phyloP scores from a whole-genome alignment of 2,888 invertebrate species.

The Volucella inflata region DNA sequence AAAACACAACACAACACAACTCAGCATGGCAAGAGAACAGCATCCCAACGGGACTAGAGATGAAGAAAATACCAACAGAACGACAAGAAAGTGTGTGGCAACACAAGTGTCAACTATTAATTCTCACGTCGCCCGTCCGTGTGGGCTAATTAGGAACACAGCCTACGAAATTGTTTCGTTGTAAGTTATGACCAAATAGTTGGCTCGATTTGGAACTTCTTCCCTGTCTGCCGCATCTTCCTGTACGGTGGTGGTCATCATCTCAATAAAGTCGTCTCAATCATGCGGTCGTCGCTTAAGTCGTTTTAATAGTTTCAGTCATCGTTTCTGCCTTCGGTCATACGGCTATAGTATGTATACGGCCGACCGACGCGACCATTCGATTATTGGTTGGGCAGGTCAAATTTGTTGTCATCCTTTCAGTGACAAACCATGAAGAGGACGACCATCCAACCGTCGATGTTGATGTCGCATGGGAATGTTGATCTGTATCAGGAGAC shows the following conservation, averaged over 20 bases:
- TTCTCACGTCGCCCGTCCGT: conserved; percentile 72
- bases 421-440: conserved; percentile 54
- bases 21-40: conserved; percentile 8
- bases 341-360: too few relatives aligned
- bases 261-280: conserved; percentile 71
- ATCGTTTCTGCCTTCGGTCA: conserved; percentile 14
- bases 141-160: conserved; percentile 75
- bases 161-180: conserved; percentile 74
- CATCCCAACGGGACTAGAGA: conserved; percentile 27
- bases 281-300: conserved; percentile 38
- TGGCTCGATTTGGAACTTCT: conserved; percentile 68
- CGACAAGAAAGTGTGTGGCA: conserved; percentile 71
- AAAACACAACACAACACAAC: too few relatives aligned
- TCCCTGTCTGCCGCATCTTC: conserved; percentile 4
- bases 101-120: conserved; percentile 75
- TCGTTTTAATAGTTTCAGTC: conserved; percentile 26
- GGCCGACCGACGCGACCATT: too few relatives aligned
- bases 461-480: conserved; percentile 63
- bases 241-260: conserved; percentile 60
- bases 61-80: conserved; percentile 14
- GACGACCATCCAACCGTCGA: conserved; percentile 45
- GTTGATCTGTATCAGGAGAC: conserved; percentile 74
- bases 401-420: conserved; percentile 73
- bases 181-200: conserved; percentile 75
- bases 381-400: conserved; percentile 56